phyloP scores from a whole-genome alignment of 2,113 vertebrate species.

The Eolophus roseicapilla region DNA sequence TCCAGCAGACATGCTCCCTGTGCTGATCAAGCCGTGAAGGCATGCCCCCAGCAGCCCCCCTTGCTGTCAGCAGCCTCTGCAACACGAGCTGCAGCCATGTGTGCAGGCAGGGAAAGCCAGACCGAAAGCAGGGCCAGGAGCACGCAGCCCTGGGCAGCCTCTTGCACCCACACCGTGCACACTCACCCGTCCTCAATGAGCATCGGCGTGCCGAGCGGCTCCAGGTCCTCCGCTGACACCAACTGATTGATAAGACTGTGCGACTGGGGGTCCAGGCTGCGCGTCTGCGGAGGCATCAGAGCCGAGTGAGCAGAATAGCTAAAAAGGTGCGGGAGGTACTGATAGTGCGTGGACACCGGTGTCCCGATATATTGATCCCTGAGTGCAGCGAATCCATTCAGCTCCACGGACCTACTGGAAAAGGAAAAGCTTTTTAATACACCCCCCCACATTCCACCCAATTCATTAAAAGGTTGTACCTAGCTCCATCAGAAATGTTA shows the following conservation, averaged over 20 bases:
- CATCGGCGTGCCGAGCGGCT: conserved; percentile 91
- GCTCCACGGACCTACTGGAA: conserved; percentile 89
- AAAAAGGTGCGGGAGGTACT: conserved; percentile 95
- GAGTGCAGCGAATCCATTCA: conserved; percentile 92
- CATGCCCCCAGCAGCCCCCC: accelerated
- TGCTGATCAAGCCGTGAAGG: accelerated
- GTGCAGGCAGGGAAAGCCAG: too few species aligned
- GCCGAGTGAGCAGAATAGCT: conserved; percentile 89
- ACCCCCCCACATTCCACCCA: background rate
- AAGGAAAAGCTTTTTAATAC: conserved; percentile 7
- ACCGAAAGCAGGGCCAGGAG: background rate
- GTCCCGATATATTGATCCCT: conserved; percentile 95
- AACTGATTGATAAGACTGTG: conserved; percentile 92
- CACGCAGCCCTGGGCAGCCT: background rate
- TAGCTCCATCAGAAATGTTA: background rate
- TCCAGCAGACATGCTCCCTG: accelerated
- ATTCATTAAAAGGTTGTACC: accelerated
- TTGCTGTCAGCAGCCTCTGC: accelerated
- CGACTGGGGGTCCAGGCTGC: conserved; percentile 91
- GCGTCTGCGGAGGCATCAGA: conserved; percentile 86
- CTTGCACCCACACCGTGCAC: background rate
- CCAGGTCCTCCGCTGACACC: conserved; percentile 91
- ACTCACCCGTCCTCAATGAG: conserved; percentile 96
- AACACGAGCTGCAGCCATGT: too few species aligned
- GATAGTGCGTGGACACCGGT: conserved; percentile 90